Base-by-base conservation (phyloP, 2,888 invertebrate genomes). In the Crioceris asparagi region DNA sequence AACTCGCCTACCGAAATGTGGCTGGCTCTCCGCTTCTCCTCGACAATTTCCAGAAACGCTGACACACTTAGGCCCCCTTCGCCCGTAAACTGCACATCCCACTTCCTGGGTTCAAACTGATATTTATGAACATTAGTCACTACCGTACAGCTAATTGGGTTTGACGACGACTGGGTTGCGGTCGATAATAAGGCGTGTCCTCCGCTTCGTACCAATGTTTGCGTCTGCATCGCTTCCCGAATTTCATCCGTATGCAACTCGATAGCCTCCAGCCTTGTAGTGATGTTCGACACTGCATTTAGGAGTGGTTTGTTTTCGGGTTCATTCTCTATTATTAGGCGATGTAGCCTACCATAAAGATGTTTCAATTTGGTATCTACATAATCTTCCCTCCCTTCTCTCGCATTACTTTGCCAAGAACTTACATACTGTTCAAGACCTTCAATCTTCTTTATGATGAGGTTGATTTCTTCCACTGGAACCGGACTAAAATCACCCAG, bases 341-440 rank as follows among this genome's bases (percentile, higher is more conserved):
- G n/a, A 19, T 19, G n/a, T 19, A 32, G 10, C 14, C 32, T 19
- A 2, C 19, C 19, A 32, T 32, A 32, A 3, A 32, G 15, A 21
- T 19, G 32, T 32, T 32, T 18, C 1, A 32, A n/a, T 19, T 32
- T 32, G 3, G 21, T 32, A 7, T 32, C 11, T 19, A 21, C 10
- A 14, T 15, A 15, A 2, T 29, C 29, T 3, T 14, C 6, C 2
- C 6, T 12, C 14, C 3, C 6, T 4, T 4, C 29, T 14, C 17
- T 29, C 8, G 16, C 27, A 11, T 27, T 6, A 11, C 12, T 5
- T 17, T 32, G 18, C 1, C 32, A 32, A 8, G 32, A 32, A 11
- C 10, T 17, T 6, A 32, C n/a, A 32, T 32, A 19, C 12, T 19
- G 10, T 17, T 32, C 32, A 3, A 32, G 5, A 7, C 10, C 4